Evolutionary conservation across 2,888 invertebrate genomes (phyloP).

Genomic region (Polymixis flavicincta): DNA sequence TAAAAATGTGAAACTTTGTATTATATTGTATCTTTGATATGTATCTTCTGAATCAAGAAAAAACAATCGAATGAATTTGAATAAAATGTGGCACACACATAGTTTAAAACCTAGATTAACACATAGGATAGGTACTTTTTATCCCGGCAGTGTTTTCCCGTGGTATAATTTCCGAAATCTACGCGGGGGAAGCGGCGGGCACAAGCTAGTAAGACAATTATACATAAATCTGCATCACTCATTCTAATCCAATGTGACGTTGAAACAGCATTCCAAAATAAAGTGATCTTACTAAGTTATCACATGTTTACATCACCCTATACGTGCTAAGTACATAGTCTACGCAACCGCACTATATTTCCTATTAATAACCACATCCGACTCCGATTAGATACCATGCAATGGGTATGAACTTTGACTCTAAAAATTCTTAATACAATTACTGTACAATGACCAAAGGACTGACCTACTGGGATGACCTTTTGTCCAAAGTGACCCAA

Average conservation of each 20-base stretch:
- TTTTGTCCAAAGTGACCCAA: constrained; percentile 18
- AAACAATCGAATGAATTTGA: background rate
- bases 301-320: constrained; percentile 20
- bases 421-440: constrained; percentile 11
- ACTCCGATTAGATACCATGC: constrained; percentile 31
- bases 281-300: background rate
- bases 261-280: constrained; percentile 2
- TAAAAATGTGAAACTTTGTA: background rate
- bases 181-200: background rate
- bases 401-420: constrained; percentile 32
- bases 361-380: constrained; percentile 36
- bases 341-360: constrained; percentile 1
- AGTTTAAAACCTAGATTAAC: background rate
- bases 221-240: background rate
- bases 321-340: constrained; percentile 17
- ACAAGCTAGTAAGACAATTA: background rate
- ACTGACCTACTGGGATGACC: constrained; percentile 18
- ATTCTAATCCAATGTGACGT: background rate
- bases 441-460: constrained; percentile 23
- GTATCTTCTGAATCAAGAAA: background rate
- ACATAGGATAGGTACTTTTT: background rate
- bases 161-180: background rate
- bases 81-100: background rate
- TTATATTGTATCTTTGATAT: background rate
- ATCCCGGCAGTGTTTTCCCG: background rate